These are phyloP conservation scores for Poecilia picta DNA, from an alignment of 2,797 vertebrate genomes.

Conservation along the genomic window DNA sequence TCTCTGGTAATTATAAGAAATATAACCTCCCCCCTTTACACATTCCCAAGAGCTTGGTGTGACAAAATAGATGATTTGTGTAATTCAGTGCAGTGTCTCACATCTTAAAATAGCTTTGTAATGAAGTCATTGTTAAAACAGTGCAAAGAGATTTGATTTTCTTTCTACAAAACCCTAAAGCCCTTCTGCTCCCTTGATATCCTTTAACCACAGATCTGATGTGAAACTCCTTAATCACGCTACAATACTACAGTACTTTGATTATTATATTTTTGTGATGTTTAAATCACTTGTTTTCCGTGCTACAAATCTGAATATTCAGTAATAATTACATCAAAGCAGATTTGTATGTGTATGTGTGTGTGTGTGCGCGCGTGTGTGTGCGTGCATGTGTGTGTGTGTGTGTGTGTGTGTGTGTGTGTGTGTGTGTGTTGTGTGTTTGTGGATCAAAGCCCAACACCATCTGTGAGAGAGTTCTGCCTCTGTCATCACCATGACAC, in stretches of 20 bases:
- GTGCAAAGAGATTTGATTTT: background rate
- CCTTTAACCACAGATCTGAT: background rate
- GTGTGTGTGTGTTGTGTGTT: background rate
- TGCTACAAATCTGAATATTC: background rate
- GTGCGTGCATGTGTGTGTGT: background rate
- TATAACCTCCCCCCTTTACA: background rate
- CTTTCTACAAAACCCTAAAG: background rate
- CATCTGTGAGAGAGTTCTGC: conserved; percentile 5
- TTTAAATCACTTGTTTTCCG: background rate
- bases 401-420: background rate
- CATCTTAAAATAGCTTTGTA: background rate
- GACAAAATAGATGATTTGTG: background rate
- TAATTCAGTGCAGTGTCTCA: background rate
- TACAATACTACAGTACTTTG: background rate
- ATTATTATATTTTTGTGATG: background rate
- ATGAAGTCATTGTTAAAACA: background rate
- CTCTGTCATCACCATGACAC: conserved; percentile 36
- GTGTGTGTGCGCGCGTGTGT: too few relatives aligned
- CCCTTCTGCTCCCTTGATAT: background rate
- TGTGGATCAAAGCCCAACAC: background rate
- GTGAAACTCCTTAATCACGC: background rate
- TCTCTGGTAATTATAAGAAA: background rate
- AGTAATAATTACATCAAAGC: background rate
- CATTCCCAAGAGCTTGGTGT: background rate
- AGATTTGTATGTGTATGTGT: background rate